Percentiles rank a stretch among this genome's conserved stretches.
Evolutionary conservation across 2,888 invertebrate genomes (phyloP).

Genomic region (Callimorpha dominula): DNA sequence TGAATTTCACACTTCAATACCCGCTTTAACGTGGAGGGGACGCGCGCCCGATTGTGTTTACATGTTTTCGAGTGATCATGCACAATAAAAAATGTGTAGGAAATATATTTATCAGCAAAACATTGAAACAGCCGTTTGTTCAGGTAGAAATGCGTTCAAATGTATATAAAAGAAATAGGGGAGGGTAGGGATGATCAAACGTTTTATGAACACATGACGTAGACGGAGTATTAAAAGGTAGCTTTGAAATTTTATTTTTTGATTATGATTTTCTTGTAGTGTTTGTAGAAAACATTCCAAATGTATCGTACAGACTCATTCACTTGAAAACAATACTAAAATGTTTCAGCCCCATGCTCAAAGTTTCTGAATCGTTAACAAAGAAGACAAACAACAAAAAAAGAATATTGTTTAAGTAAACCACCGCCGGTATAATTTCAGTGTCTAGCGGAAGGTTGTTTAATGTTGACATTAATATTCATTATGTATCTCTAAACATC

Average conservation of each 20-base stretch:
- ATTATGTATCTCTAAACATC: slow-evolving; percentile 35
- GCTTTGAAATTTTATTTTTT: neutral
- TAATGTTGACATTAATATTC: slow-evolving; percentile 36
- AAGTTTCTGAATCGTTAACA: neutral
- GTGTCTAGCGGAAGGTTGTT: slow-evolving; percentile 13
- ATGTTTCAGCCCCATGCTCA: neutral
- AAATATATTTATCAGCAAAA: slow-evolving; percentile 42
- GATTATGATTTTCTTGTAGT: neutral
- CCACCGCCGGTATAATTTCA: slow-evolving; percentile 9
- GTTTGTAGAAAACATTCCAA: neutral
- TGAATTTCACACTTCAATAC: slow-evolving; percentile 82
- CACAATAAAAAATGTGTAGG: slow-evolving; percentile 42
- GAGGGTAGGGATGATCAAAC: slow-evolving; percentile 33
- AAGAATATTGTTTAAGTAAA: slow-evolving; percentile 14
- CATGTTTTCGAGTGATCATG: slow-evolving; percentile 55
- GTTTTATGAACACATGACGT: slow-evolving; percentile 27
- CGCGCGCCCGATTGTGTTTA: slow-evolving; percentile 64
- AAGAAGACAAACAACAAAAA: neutral
- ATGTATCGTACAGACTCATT: neutral
- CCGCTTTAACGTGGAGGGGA: slow-evolving; percentile 65
- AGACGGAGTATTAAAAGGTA: neutral
- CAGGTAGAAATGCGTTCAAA: slow-evolving; percentile 37
- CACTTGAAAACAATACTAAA: neutral
- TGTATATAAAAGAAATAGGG: slow-evolving; percentile 30
- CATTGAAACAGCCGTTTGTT: slow-evolving; percentile 37